phyloP scores from a whole-genome alignment of 2,113 vertebrate genomes.

The Anhinga anhinga region DNA sequence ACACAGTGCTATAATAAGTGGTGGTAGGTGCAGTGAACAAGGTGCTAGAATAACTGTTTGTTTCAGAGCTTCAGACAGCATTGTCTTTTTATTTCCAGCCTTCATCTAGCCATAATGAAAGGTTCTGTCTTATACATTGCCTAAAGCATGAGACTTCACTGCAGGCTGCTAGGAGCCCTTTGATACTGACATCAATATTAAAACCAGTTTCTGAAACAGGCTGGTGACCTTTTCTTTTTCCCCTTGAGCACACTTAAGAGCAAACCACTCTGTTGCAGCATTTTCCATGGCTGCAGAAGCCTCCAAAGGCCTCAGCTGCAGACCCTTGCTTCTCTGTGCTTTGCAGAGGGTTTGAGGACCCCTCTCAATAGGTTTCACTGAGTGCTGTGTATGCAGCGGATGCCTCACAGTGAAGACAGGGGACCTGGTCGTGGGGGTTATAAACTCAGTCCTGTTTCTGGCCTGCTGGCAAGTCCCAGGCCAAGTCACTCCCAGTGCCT shows the following conservation, averaged over 20 bases:
- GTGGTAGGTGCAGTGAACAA: not conserved
- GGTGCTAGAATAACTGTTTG: not conserved
- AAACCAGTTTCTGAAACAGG: not conserved
- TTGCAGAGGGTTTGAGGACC: not conserved
- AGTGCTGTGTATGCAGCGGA: not conserved
- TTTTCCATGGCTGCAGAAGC: not conserved
- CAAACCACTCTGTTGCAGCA: not conserved
- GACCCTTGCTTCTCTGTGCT: not conserved
- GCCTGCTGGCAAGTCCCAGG: not conserved
- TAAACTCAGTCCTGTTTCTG: not conserved
- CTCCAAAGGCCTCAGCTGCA: not conserved
- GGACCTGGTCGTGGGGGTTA: rapidly evolving
- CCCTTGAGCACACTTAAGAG: not conserved
- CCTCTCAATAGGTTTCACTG: not conserved
- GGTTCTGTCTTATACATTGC: not conserved
- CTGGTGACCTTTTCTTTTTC: not conserved
- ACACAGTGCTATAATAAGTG: not conserved
- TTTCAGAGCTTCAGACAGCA: not conserved
- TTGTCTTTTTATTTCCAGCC: not conserved
- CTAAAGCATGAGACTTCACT: not conserved
- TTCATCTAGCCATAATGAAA: not conserved
- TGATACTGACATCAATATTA: not conserved
- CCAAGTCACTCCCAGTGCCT: not conserved
- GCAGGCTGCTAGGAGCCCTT: not conserved
- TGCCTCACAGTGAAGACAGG: not conserved